Base-by-base conservation (phyloP, 1,140 invertebrate genomes). In the Coenobita brevimanus region DNA sequence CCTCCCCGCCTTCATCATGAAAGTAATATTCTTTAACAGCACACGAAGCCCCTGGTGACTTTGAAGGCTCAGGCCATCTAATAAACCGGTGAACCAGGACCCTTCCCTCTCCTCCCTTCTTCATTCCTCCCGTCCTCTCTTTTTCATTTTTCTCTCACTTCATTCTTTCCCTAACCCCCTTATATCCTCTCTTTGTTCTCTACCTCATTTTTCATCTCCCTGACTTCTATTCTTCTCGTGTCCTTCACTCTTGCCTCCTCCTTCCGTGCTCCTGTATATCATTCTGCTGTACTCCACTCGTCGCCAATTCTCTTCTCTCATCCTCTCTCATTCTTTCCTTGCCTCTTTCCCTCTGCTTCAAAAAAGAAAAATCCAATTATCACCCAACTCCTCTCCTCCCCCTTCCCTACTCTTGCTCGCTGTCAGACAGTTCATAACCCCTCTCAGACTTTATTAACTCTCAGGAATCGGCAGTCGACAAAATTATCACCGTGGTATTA, bases 21-120 rank as follows among this genome's bases (percentile, higher is more conserved):
- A 75, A 73, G 69, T 71, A 83, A 75, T 83, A 83, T 75, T 83
- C 82, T 75, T 83, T 73, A 83, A 73, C 60, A 71, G 82, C 82
- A 17, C 82, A 73, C 27, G 67, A 41, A 73, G 82, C 82, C 81
- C 73, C n/a, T 36, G 64, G 81, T 71, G 64, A 82, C 81, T 82
- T 82, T 82, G 81, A 82, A 82, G 81, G 81, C 81, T 82, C 82
- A 83, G 62, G 13, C 67, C 67, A 57, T 73, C 27, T 75, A 83
- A 83, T 83, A 83, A 83, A 83, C 67, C 60, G 38, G 43, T 71
- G 46, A 82, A 67, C 64, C n/a, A 43, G 57, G 36, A 27, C 46
- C 46, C 76, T 33, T 15, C 13, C 76, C 38, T 24, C 38, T 50
- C 33, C 46, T 57, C 76, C 10, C 46, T 57, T 54, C 15, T 27